These are phyloP conservation scores for Pandemis cinnamomeana DNA, from an alignment of 2,888 invertebrate genomes.

Conservation along the genomic window DNA sequence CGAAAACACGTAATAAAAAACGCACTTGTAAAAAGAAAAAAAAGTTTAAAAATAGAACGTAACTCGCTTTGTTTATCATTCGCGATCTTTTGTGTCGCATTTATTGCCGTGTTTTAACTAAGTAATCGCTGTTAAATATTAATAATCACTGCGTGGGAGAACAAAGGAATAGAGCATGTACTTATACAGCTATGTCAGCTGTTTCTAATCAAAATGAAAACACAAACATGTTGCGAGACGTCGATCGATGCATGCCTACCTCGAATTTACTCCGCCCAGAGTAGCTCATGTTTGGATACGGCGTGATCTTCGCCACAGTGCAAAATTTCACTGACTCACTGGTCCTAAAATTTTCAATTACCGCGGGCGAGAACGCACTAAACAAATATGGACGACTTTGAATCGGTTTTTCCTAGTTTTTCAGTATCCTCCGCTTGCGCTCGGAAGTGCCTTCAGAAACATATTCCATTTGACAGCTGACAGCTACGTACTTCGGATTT, in stretches of 20 bases:
- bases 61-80: conserved; percentile 49
- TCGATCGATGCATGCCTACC: conserved; percentile 71
- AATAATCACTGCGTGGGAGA: conserved; percentile 47
- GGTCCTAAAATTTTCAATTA: conserved; percentile 51
- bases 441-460: conserved; percentile 27
- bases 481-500: background rate
- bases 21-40: conserved; percentile 45
- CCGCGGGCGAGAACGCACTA: conserved; percentile 54
- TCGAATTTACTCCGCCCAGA: conserved; percentile 87
- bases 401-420: conserved; percentile 57
- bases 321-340: conserved; percentile 58
- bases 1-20: conserved; percentile 44
- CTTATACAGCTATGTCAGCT: conserved; percentile 80
- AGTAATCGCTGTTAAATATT: conserved; percentile 21
- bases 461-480: conserved; percentile 31
- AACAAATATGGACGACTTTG: conserved; percentile 67
- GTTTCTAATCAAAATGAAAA: conserved; percentile 83
- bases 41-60: conserved; percentile 59
- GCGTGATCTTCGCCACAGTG: conserved; percentile 82
- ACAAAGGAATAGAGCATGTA: conserved; percentile 67
- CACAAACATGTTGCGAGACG: conserved; percentile 65
- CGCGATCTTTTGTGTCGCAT: conserved; percentile 24
- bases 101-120: background rate
- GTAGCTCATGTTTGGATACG: conserved; percentile 85
- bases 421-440: conserved; percentile 43